phyloP scores from a whole-genome alignment of 2,113 vertebrate genomes.

The Oophaga pumilio region DNA sequence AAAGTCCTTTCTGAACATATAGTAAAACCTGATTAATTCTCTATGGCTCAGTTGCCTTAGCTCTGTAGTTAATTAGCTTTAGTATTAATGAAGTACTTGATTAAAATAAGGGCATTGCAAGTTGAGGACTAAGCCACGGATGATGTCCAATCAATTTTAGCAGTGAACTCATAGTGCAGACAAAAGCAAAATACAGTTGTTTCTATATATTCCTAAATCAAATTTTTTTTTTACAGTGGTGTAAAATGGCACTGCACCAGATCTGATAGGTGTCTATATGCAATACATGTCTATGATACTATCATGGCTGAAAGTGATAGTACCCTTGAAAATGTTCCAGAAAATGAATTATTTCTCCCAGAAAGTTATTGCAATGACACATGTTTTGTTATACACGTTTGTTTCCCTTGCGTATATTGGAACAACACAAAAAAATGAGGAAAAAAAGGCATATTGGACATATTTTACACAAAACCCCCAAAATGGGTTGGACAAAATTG shows the following conservation, averaged over 20 bases:
- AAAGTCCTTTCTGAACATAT: not conserved
- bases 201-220: not conserved
- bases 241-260: not conserved
- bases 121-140: not conserved
- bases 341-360: no score
- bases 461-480: no score
- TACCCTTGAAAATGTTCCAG: no score
- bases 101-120: not conserved
- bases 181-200: not conserved
- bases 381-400: no score
- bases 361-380: no score
- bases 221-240: not conserved
- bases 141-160: not conserved
- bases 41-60: not conserved
- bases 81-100: slow-evolving; percentile 1
- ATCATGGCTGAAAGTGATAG: no score
- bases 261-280: not conserved
- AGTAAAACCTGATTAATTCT: slow-evolving; percentile 16
- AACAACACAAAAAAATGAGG: no score
- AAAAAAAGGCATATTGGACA: no score
- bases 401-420: no score
- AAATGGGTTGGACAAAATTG: no score
- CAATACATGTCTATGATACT: no score
- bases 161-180: not conserved
- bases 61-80: not conserved